Evolutionary conservation across 2,797 vertebrate species (phyloP), one percentile per base, ranked within the genome.

Genomic region (Aldrovandia affinis): DNA sequence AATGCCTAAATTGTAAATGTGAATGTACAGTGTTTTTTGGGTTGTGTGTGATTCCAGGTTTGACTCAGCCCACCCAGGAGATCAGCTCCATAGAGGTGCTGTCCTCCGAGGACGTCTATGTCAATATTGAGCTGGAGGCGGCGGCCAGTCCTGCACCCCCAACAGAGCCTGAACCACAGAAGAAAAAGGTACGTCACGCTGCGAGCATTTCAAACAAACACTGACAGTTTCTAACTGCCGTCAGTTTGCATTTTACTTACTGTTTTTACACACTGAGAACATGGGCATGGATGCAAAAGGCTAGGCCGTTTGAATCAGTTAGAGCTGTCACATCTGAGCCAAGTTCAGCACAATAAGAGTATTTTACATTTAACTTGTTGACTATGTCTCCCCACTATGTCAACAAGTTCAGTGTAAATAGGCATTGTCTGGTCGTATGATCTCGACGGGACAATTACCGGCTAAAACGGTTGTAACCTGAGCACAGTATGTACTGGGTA

Each of bases 41-140:
- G 83, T 80, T 9, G 6, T 81, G 63, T 80, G 10, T 79, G 89
- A 86, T 68, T 77, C 70, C 80, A 80, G 93, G 65, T 52, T 2
- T 0, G 8, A 81, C 47, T 2, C 63, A 83, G 75, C 18, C 33
- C 0, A 5, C 75, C 36, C 73, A 7, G 65, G 86, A 89, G 42
- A 78, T 55, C 15, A 42, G 89, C 33, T 86, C 87, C 15, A 55
- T 86, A 36, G 78, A 50, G 12, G 8, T 79, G 1, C 42, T 83
- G 7, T 77, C 89, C 2, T 87, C 78, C 79, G 88, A 90, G 55
- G 93, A 93, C 42, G 44, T 92, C 82, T 86, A 86, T 44, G 89
- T 96, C 85, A 93, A 86, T 20, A 89, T 96, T 28, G 94, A 95
- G 44, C 83, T 90, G 54, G 81, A 83, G 1, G 84, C 88, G 0